These are phyloP conservation scores for Hippocampus mohnikei DNA, from an alignment of 2,113 vertebrate genomes.

Conservation along the genomic window DNA sequence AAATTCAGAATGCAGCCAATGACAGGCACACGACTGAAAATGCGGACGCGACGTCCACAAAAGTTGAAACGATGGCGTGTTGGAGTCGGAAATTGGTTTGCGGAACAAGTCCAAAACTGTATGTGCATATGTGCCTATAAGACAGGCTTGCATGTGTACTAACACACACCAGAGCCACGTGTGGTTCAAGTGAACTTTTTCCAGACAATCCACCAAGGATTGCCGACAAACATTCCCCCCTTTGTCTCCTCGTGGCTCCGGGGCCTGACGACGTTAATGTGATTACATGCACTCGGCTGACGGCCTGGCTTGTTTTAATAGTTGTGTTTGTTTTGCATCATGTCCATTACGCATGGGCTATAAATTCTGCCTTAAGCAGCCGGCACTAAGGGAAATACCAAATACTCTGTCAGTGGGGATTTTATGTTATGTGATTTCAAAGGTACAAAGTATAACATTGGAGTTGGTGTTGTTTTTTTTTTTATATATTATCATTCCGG, in stretches of 20 bases:
- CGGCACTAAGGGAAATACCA: background rate
- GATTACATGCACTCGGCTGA: slow-evolving; percentile 26
- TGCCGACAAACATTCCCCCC: slow-evolving; percentile 8
- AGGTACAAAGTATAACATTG: background rate
- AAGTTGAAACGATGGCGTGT: background rate
- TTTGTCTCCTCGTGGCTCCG: slow-evolving; percentile 16
- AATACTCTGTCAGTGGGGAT: background rate
- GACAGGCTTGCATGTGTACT: slow-evolving; percentile 14
- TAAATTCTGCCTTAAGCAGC: slow-evolving; percentile 15
- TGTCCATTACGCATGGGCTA: background rate
- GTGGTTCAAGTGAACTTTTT: slow-evolving; percentile 26
- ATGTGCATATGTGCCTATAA: background rate
- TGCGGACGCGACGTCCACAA: no score
- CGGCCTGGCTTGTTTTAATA: slow-evolving; percentile 10
- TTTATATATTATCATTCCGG: background rate
- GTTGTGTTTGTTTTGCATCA: slow-evolving; percentile 14
- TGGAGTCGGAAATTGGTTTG: background rate
- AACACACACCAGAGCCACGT: slow-evolving; percentile 18
- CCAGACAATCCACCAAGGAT: slow-evolving; percentile 21
- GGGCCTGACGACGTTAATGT: slow-evolving; percentile 20
- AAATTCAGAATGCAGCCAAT: slow-evolving; percentile 1
- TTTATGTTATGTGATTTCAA: background rate
- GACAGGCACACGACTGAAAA: no score
- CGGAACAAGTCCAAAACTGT: background rate
- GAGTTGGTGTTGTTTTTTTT: background rate